Percentiles rank a stretch among this genome's conserved stretches.
Conservation (phyloP, 2,797 vertebrate species). For the Bradypodion ventrale region DNA sequence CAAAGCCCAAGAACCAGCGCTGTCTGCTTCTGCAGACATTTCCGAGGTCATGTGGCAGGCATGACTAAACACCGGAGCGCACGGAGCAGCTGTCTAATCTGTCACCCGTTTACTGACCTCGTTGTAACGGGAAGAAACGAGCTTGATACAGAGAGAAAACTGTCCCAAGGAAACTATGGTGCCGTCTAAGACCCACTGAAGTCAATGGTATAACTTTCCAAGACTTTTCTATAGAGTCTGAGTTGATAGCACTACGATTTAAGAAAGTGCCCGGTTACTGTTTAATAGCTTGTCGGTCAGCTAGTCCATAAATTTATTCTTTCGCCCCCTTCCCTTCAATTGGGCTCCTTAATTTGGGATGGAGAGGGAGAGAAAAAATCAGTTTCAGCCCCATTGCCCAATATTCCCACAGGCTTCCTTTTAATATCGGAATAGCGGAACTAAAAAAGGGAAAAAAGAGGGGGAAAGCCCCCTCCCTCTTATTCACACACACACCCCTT, state of each 20-base stretch:
- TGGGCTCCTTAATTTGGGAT: background rate
- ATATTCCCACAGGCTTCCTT: background rate
- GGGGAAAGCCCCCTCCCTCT: too few species aligned
- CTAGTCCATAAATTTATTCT: background rate
- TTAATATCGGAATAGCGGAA: background rate
- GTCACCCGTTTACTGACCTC: background rate
- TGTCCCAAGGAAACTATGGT: background rate
- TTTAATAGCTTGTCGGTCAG: conserved; percentile 20
- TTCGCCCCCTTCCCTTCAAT: background rate
- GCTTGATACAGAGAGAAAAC: background rate
- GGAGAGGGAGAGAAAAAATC: background rate
- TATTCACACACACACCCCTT: too few species aligned
- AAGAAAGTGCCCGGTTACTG: accelerated
- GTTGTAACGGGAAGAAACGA: background rate
- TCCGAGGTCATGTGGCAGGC: too few species aligned
- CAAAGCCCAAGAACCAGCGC: too few species aligned
- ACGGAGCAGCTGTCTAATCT: too few species aligned
- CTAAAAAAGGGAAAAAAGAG: background rate
- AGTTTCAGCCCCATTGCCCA: background rate
- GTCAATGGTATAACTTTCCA: background rate
- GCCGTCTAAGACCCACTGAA: background rate
- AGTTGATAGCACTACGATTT: accelerated
- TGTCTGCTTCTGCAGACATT: too few species aligned
- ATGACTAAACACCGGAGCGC: too few species aligned
- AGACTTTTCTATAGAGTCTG: background rate